Base-by-base conservation (phyloP, 2,888 invertebrate species). In the Trilocha varians region DNA sequence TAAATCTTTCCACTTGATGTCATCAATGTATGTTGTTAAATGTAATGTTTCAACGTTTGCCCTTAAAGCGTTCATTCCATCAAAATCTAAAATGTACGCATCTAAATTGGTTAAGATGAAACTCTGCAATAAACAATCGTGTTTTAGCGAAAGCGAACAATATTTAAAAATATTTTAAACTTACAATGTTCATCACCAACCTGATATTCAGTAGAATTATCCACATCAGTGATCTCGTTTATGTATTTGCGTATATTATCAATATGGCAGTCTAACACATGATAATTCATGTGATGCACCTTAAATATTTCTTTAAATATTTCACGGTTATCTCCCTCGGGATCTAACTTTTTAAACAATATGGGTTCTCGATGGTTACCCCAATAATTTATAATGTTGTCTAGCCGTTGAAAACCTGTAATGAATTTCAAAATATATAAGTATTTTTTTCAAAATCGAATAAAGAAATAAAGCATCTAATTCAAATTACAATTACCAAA, bases 181-280 rank as follows among this genome's bases (percentile, higher is more conserved):
- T n/a, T n/a, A n/a, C n/a, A n/a, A n/a, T n/a, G n/a, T n/a, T n/a
- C n/a, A n/a, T n/a, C n/a, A n/a, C 25, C 3, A 25, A 89, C 89
- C 80, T 93, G 92, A 75, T 94, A 93, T 62, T 93, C 92, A 5
- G 92, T 93, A 53, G 95, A 87, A 77, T 97, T 90, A 54, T 94
- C 93, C 16, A 97, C 90, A 72, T 93, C 90, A 49, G 90, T 88
- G 1, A 96, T 95, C 76, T 96, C 93, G 32, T 87, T 79, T 50
- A 94, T 78, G 41, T 94, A 88, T 32, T 85, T 79, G 3, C 88
- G 57, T 16, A 94, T 86, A 57, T 90, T 89, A n/a, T 91, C 88
- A 0, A 89, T 76, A 3, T 89, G 85, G 62, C 95, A 93, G 63
- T 95, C 95, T 32, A 97, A 57, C 5, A 97, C 85, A 40, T 96